Evolutionary conservation across 2,797 vertebrate species (phyloP), one percentile per base, ranked within the genome.

Genomic region (Gambusia yucatana): DNA sequence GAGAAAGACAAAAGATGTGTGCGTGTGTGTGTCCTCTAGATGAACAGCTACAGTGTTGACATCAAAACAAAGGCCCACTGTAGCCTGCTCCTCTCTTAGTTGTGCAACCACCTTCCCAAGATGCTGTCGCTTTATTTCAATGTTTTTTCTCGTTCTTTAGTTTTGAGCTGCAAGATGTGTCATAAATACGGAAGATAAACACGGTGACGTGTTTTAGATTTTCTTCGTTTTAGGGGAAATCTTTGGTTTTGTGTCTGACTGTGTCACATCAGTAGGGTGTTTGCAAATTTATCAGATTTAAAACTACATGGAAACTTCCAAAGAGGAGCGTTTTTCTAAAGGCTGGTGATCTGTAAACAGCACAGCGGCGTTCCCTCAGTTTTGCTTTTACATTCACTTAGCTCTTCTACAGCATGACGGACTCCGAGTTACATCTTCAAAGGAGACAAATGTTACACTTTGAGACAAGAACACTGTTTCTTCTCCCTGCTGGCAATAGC

Each of bases 31-130:
- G 84, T 88, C 77, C 77, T 86, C 20, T 83, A 67, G 76, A 74
- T 83, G 81, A 86, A 78, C 87, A 90, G 87, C 88, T 88, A 33
- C 79, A 7, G 50, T 95, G 95, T 95, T 96, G 93, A 95, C 81
- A 93, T 92, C 61, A 87, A 90, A 95, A 96, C 94, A 96, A 84
- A 91, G 87, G 75, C 88, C 74, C 91, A 86, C 91, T 92, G 88
- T 88, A 81, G 82, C 82, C 69, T 69, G 80, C 81, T 71, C 28
- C 82, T 76, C 30, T 95, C 93, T 95, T 95, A 95, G 94, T 75
- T 87, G 85, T 88, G 93, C 91, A 95, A 95, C 94, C 93, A 79
- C 73, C 77, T 65, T 55, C 69, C 44, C 46, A 73, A 86, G 75
- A 77, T 74, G 52, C 81, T 13, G 84, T 77, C 81, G 22, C 3